Conservation (phyloP, 2,113 vertebrate species). For the Muntiacus reevesi region DNA sequence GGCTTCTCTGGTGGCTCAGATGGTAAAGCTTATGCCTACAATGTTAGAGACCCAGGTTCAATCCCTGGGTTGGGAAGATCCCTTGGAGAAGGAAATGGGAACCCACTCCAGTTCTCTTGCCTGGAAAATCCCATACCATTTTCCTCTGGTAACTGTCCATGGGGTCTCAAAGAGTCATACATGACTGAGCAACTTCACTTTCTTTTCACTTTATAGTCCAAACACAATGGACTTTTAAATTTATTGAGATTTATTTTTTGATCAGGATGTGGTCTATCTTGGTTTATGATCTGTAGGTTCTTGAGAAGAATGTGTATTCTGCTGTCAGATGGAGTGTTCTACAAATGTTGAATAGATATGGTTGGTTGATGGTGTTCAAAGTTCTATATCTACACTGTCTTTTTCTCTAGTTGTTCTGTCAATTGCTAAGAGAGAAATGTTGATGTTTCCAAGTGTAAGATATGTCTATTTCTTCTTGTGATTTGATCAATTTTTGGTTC, state of each 20-base stretch:
- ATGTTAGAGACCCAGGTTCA: neutral
- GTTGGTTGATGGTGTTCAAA: neutral
- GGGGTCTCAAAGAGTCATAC: rapidly evolving
- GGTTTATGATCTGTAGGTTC: neutral
- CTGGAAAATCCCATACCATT: neutral
- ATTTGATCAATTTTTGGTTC: neutral
- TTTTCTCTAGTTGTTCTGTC: neutral
- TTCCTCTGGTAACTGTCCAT: neutral
- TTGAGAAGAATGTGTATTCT: neutral
- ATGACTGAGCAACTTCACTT: neutral
- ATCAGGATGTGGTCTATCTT: neutral
- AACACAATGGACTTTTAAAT: neutral
- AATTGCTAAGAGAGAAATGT: neutral
- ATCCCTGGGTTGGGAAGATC: neutral
- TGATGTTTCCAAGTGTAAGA: neutral
- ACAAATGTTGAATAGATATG: neutral
- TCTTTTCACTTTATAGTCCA: neutral
- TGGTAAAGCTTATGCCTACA: neutral
- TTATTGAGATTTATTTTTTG: neutral
- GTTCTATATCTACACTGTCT: no score
- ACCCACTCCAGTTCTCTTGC: neutral
- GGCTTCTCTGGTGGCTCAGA: neutral
- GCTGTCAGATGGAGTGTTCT: neutral
- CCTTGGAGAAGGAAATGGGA: neutral
- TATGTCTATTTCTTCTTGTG: neutral